Evolutionary conservation across 2,113 vertebrate genomes (phyloP), one percentile per base, ranked within the genome.

Genomic region (Raja brachyura): DNA sequence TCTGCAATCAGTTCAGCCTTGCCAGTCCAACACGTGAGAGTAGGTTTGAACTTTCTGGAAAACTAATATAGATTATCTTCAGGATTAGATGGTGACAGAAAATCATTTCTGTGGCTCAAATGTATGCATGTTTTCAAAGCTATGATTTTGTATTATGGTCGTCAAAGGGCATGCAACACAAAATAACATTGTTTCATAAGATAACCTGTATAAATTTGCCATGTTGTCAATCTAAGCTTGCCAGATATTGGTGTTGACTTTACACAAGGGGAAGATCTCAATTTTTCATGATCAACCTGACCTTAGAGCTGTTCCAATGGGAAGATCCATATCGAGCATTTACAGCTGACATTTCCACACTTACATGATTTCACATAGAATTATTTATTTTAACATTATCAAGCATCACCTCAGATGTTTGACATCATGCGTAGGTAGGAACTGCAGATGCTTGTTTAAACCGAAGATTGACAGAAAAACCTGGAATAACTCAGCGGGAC

Each of bases 41-140:
- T 68, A 90, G 13, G 61, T n/a, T 90, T 90, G 86, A 63, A 33
- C 86, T 90, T 90, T 68, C 59, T 90, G n/a, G 61, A 63, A 66
- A 90, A 31, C 86, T 68, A 90, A 31, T 68, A 90, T 68, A 39
- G 59, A 66, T 90, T 68, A 68, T 90, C 86, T 20, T 33, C 61
- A 63, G 61, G 28, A 90, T 68, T 63, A 90, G n/a, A 90, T 1
- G 61, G 0, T 90, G 86, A 90, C 16, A 68, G 61, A 90, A 68
- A 68, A 90, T 68, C 86, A 90, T 63, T 90, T 66, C 10, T 39
- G 31, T 20, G 63, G 86, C 61, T 90, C 86, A 90, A 68, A 90
- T 66, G 61, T 33, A 61, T 90, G 63, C 61, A 33, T 18, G 20
- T 68, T 90, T 90, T 90, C 86, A 63, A 90, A 90, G 86, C 28